Conservation (phyloP, 2,888 invertebrate genomes). For the Lasioglossum morio region DNA sequence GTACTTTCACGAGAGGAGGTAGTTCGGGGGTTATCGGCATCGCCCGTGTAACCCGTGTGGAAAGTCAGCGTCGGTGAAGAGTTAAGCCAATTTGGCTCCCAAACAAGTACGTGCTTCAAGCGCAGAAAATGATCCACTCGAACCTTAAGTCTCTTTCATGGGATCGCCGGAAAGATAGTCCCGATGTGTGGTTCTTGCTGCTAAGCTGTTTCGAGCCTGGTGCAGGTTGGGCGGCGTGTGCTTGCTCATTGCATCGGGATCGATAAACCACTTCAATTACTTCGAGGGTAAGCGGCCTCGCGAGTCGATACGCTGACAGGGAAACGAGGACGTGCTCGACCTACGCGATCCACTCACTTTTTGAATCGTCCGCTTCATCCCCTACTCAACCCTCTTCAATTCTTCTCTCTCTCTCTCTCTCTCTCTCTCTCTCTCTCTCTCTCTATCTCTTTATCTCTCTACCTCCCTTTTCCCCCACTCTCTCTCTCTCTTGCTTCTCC, state of each 20-base stretch:
- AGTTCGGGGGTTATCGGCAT: conserved; percentile 45
- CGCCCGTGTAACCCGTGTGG: conserved; percentile 36
- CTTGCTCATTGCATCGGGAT: conserved; percentile 51
- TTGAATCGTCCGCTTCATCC: conserved; percentile 7
- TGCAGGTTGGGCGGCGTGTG: neutral
- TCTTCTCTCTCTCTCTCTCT: neutral
- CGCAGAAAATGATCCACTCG: conserved; percentile 69
- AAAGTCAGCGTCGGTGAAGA: conserved; percentile 56
- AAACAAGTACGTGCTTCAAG: conserved; percentile 68
- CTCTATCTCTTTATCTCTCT: neutral
- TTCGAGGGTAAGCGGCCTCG: conserved; percentile 42
- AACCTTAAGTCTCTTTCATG: conserved; percentile 68
- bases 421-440: neutral
- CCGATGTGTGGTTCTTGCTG: conserved; percentile 45
- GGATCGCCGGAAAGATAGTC: conserved; percentile 61
- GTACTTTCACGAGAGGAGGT: conserved; percentile 29
- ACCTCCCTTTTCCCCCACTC: neutral
- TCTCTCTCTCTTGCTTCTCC: neutral
- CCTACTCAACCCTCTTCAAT: too few species aligned
- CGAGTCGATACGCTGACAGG: conserved; percentile 41
- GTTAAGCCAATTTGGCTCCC: conserved; percentile 71
- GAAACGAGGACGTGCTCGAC: conserved; percentile 30
- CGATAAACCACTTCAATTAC: conserved; percentile 61
- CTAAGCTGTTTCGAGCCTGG: conserved; percentile 50
- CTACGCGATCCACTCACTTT: conserved; percentile 39